Percentiles rank a stretch among this genome's conserved stretches.
These are phyloP conservation scores for Heliconius eleuchia DNA, from an alignment of 1,140 invertebrate species.

Conservation along the genomic window DNA sequence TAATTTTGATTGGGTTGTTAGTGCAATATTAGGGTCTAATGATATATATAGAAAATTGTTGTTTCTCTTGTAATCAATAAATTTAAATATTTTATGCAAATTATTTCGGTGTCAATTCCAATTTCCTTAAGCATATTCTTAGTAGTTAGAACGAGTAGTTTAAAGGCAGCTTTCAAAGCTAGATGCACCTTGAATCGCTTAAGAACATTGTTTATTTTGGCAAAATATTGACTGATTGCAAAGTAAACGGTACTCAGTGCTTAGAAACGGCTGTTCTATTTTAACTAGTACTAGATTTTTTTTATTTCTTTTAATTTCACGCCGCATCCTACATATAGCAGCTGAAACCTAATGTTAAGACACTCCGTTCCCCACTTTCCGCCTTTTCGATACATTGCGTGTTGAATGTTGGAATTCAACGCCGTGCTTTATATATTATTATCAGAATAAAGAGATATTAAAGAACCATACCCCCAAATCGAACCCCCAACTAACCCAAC, in stretches of 20 bases:
- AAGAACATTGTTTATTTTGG: constrained; percentile 16
- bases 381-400: no score
- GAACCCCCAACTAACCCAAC: neutral
- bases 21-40: neutral
- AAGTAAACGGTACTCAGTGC: constrained; percentile 13
- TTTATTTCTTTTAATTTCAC: neutral
- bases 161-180: neutral
- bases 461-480: neutral
- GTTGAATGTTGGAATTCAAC: no score
- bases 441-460: neutral
- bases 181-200: neutral
- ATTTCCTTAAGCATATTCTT: no score
- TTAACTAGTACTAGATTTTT: neutral
- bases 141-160: neutral
- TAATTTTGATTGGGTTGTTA: neutral
- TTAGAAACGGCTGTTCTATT: constrained; percentile 25
- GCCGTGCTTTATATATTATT: no score
- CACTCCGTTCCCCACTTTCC: no score
- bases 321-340: neutral
- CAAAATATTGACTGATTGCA: constrained; percentile 9
- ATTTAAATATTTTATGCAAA: no score
- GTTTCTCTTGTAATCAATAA: no score
- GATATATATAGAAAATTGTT: no score
- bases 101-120: no score
- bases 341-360: no score